A percentile compares a stretch with the other conserved stretches of the same genome.
These are phyloP conservation scores for Hyaena hyaena DNA, from an alignment of 2,113 vertebrate genomes.

Conservation along the genomic window DNA sequence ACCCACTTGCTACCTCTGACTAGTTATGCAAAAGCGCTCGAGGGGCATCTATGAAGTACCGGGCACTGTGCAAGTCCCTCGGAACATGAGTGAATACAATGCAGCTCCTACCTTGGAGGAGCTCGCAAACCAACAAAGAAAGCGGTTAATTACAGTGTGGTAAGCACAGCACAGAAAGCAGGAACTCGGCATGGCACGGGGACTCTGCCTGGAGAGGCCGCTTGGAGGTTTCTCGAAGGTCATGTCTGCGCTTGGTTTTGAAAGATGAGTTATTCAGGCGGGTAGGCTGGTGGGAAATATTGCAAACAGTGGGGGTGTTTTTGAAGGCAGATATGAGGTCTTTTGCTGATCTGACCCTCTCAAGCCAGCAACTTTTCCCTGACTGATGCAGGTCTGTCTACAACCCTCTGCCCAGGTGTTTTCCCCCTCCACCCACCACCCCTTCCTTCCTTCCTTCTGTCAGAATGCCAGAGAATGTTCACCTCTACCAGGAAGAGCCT, in stretches of 20 bases:
- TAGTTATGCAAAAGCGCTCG: background rate
- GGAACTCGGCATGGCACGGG: no score
- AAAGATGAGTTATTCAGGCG: slow-evolving; percentile 24
- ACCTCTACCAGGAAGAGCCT: slow-evolving; percentile 5
- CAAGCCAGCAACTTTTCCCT: background rate
- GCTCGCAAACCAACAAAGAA: background rate
- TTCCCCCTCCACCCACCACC: background rate
- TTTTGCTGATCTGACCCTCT: background rate
- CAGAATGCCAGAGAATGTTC: background rate
- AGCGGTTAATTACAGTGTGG: background rate
- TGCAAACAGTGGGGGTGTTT: background rate
- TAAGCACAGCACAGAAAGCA: background rate
- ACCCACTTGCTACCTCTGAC: background rate
- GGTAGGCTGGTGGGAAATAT: background rate
- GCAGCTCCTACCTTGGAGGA: background rate
- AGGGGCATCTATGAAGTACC: background rate
- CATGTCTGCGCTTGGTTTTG: background rate
- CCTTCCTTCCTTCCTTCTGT: background rate
- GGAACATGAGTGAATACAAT: background rate
- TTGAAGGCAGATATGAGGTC: background rate
- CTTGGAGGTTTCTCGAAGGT: background rate
- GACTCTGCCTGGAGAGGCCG: background rate
- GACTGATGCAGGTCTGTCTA: background rate
- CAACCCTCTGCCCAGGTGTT: background rate
- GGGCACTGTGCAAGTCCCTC: background rate